A percentile compares a stretch with the other conserved stretches of the same genome.
Conservation (phyloP, 1,140 invertebrate species). For the Philotrypesis tridentata region DNA sequence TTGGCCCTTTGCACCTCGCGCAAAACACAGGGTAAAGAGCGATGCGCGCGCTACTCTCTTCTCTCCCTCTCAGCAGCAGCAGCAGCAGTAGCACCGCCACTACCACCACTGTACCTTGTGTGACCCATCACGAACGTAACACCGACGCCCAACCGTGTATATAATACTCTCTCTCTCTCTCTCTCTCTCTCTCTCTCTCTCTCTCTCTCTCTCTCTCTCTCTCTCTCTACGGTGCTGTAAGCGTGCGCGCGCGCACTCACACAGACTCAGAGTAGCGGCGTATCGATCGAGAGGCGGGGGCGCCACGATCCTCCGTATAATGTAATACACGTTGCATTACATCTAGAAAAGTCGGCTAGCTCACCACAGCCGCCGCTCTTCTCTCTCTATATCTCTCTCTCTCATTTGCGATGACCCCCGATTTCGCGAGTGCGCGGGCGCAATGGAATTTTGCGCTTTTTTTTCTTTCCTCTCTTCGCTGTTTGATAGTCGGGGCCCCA, state of each 20-base stretch:
- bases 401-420: neutral
- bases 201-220: too few relatives aligned
- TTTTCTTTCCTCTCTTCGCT: too few relatives aligned
- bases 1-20: neutral
- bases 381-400: neutral
- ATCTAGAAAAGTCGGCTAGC: neutral
- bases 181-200: too few relatives aligned
- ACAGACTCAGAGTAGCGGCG: neutral
- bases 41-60: neutral
- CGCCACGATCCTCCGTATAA: neutral
- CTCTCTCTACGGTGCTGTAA: too few relatives aligned
- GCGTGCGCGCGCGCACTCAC: too few relatives aligned
- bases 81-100: neutral
- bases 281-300: neutral
- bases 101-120: neutral
- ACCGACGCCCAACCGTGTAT: too few relatives aligned
- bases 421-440: neutral
- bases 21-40: neutral
- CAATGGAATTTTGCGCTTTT: neutral
- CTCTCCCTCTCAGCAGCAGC: neutral
- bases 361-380: neutral
- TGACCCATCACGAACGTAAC: neutral
- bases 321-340: conserved; percentile 32
- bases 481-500: too few relatives aligned
- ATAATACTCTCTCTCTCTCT: too few relatives aligned